Evolutionary conservation across 1,140 invertebrate genomes (phyloP).

Genomic region (Caenorhabditis elegans): WBcel235 BX284603.4:510501-511000

Average conservation of each 20-base stretch:
- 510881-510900: too few species aligned
- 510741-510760: slow-evolving; percentile 43
- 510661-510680: too few species aligned
- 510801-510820: slow-evolving; percentile 29
- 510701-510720: slow-evolving; percentile 58
- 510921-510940: slow-evolving; percentile 17
- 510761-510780: slow-evolving; percentile 40
- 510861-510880: background rate
- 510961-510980: background rate
- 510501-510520: background rate
- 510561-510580: slow-evolving; percentile 51
- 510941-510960: background rate
- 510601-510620: slow-evolving; percentile 58
- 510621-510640: slow-evolving; percentile 60
- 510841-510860: background rate
- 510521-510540: background rate
- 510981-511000: background rate
- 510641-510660: too few species aligned
- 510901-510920: background rate
- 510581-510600: slow-evolving; percentile 53
- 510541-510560: too few species aligned
- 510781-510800: slow-evolving; percentile 52
- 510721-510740: slow-evolving; percentile 38
- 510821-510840: slow-evolving; percentile 37
- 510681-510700: slow-evolving; percentile 55